Evolutionary conservation across 2,797 vertebrate species (phyloP).

Genomic region (Brotula barbata): DNA sequence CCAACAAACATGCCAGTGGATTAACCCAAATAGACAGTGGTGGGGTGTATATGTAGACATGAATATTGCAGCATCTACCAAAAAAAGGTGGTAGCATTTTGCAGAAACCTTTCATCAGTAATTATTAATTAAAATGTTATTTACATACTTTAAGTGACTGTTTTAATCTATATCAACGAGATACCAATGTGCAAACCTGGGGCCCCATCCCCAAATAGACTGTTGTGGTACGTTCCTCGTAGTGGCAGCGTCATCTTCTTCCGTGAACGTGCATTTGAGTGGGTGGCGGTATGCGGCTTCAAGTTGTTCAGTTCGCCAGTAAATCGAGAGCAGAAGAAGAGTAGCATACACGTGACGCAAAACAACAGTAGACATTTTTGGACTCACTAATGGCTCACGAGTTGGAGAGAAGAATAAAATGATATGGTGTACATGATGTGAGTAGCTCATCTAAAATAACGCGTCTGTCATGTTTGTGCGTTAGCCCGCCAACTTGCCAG

Average conservation of each 20-base stretch:
- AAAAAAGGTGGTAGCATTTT: too few relatives aligned
- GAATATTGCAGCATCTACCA: not conserved
- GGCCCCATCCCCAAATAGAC: not conserved
- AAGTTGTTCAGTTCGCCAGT: too few relatives aligned
- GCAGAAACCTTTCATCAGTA: too few relatives aligned
- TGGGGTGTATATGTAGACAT: too few relatives aligned
- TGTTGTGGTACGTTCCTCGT: constrained; percentile 34
- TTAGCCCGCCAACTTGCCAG: constrained; percentile 8
- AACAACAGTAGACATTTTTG: constrained; percentile 33
- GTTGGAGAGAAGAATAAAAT: fast-evolving
- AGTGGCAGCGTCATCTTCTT: constrained; percentile 17
- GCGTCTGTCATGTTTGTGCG: not conserved
- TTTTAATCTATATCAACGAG: fast-evolving
- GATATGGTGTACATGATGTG: constrained; percentile 4
- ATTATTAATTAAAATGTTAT: not conserved
- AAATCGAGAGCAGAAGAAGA: too few relatives aligned
- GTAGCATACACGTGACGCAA: too few relatives aligned
- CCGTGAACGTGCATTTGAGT: constrained; percentile 33
- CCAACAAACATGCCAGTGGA: constrained; percentile 2
- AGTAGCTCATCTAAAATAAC: constrained; percentile 8
- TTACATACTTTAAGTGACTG: fast-evolving
- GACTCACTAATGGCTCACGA: fast-evolving
- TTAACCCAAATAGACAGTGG: not conserved
- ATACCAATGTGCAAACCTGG: fast-evolving
- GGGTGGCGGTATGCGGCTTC: too few relatives aligned